Evolutionary conservation across 2,113 vertebrate genomes (phyloP), one percentile per base, ranked within the genome.

Genomic region (Galemys pyrenaicus): DNA sequence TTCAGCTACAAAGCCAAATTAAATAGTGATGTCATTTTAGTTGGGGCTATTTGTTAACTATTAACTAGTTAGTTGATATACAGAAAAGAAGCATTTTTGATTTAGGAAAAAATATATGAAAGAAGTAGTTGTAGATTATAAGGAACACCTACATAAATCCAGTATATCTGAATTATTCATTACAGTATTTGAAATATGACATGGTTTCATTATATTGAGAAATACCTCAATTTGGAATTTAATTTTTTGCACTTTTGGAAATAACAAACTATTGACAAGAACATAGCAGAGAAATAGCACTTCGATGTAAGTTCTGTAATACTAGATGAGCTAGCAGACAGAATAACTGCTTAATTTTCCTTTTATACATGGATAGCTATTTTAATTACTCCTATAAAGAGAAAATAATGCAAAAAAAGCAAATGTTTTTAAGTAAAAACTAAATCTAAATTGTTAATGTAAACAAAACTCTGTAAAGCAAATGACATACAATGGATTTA

Each of bases 121-220:
- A 82, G 12, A 68, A 62, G 12, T 81, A 85, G 37, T 49, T 94
- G 0, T 56, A 28, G 13, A 81, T 81, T 95, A 30, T 62, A 94
- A 13, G 44, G 39, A 89, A 79, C 62, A 37, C 11, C 60, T 94
- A 82, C 79, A 64, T 54, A 79, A 65, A 83, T 65, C 64, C 39
- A 78, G 22, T 94, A 32, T 37, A 67, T 75, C 62, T 92, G 75
- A 87, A 89, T 86, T 95, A 95, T 90, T 92, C 82, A 87, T 88
- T 94, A 74, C 0, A 75, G 12, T 80, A 82, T 93, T 83, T 89
- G 30, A 94, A 94, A 77, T 86, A n/a, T 88, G 49, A 80, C 89
- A 87, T 87, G 1, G 39, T 84, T 85, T 13, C 17, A 62, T 68
- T 73, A 87, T 71, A 87, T 78, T 89, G 26, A 83, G 41, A 83